phyloP scores from a whole-genome alignment of 2,113 vertebrate species.

The Pluvialis apricaria region DNA sequence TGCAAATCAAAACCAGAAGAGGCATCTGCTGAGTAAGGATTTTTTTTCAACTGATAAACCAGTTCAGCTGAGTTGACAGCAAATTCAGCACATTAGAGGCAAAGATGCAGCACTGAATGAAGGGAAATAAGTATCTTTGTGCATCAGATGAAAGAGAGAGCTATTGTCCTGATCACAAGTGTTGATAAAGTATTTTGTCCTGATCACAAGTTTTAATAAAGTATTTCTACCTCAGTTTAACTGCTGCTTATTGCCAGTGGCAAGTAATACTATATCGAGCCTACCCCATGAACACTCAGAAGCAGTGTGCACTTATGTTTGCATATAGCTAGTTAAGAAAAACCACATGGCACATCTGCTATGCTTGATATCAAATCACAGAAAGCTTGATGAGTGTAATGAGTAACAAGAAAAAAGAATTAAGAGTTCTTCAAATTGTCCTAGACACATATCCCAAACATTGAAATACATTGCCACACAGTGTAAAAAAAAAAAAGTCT shows the following conservation, averaged over 20 bases:
- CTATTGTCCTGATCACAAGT: neutral
- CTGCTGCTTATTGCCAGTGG: neutral
- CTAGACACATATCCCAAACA: neutral
- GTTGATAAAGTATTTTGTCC: neutral
- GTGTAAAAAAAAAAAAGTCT: neutral
- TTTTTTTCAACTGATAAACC: neutral
- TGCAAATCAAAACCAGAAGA: neutral
- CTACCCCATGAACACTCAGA: neutral
- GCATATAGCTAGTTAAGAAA: neutral
- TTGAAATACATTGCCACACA: neutral
- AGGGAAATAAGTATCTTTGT: neutral
- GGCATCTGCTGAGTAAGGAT: neutral
- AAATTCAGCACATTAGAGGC: neutral
- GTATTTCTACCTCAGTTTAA: neutral
- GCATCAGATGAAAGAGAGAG: neutral
- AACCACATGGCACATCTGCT: constrained; percentile 21
- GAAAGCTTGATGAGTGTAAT: constrained; percentile 2
- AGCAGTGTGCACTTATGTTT: neutral
- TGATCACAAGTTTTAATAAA: neutral
- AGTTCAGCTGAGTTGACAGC: neutral
- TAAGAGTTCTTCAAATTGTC: neutral
- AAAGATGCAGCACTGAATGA: neutral
- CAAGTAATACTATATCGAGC: neutral
- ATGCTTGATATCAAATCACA: neutral
- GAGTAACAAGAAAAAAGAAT: constrained; percentile 1